Evolutionary conservation across 2,113 vertebrate species (phyloP), one percentile per base, ranked within the genome.

Genomic region (Arenaria interpres): DNA sequence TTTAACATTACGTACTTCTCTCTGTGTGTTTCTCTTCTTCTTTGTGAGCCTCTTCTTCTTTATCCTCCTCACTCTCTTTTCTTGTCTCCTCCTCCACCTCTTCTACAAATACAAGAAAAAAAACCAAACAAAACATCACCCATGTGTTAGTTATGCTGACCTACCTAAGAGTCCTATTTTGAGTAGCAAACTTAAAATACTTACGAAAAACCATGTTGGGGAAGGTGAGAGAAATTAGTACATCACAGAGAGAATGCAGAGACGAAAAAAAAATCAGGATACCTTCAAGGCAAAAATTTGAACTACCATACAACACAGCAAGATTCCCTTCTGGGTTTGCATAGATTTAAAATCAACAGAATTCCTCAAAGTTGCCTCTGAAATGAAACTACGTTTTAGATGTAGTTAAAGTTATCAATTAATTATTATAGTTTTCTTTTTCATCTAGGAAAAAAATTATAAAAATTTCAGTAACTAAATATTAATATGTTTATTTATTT

Each of bases 1-100:
- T 86, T 72, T 84, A 89, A 57, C 11, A 33, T 73, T 64, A 89
- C 96, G 2, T 98, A 98, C 98, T 98, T 98, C 46, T 98, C 88
- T 98, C 98, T 80, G 45, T 35, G 18, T 87, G 96, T 74, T 85
- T 98, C 66, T 98, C 96, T 13, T 98, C 96, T 64, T 97, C 97
- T 88, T 96, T 96, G 17, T 72, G 86, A 22, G 20, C n/a, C 32
- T 96, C 96, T 10, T 98, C 96, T 91, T 91, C 95, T 82, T 96
- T 90, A 23, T 95, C 77, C 30, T 97, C 95, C 63, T 97, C 81
- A 28, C 59, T 64, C 43, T 63, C 78, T 50, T 88, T 85, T 93
- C 71, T 96, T 85, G 53, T 91, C 71, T 94, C 95, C 23, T 41
- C 90, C 51, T 96, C 94, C 87, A 83, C 54, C 56, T 96, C 97